Percentiles rank a stretch among this genome's conserved stretches.
Conservation (phyloP, 1,140 invertebrate species). For the Parasteatoda tepidariorum region DNA sequence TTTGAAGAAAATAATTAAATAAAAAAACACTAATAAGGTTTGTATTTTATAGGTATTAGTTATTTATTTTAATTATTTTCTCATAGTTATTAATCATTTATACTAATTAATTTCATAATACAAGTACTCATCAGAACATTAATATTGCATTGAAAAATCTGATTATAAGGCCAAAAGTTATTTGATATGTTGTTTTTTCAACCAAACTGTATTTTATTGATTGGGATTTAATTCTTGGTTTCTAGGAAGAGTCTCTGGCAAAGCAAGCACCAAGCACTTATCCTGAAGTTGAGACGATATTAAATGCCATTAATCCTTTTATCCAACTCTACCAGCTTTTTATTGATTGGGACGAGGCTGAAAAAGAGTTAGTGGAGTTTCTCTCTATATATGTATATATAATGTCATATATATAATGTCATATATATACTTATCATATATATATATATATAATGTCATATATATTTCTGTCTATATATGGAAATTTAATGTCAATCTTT, state of each 20-base stretch:
- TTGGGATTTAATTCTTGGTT: too few relatives aligned
- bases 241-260: conserved; percentile 83
- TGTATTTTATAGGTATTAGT: not conserved
- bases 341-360: conserved; percentile 81
- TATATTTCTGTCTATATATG: not conserved
- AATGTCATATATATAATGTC: too few relatives aligned
- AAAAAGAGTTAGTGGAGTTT: conserved; percentile 74
- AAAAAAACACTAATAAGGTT: not conserved
- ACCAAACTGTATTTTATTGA: too few relatives aligned
- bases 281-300: conserved; percentile 78
- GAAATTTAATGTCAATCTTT: too few relatives aligned
- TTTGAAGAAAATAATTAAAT: not conserved
- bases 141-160: too few relatives aligned
- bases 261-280: conserved; percentile 81
- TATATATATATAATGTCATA: too few relatives aligned
- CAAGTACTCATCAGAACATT: too few relatives aligned
- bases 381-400: too few relatives aligned
- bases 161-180: too few relatives aligned
- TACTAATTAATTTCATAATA: too few relatives aligned
- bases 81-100: not conserved
- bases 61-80: not conserved
- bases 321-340: conserved; percentile 72
- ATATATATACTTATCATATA: too few relatives aligned
- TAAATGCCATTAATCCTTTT: conserved; percentile 70
- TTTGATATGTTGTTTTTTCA: too few relatives aligned